phyloP scores from a whole-genome alignment of 2,888 invertebrate species.

The Eurytoma californica region DNA sequence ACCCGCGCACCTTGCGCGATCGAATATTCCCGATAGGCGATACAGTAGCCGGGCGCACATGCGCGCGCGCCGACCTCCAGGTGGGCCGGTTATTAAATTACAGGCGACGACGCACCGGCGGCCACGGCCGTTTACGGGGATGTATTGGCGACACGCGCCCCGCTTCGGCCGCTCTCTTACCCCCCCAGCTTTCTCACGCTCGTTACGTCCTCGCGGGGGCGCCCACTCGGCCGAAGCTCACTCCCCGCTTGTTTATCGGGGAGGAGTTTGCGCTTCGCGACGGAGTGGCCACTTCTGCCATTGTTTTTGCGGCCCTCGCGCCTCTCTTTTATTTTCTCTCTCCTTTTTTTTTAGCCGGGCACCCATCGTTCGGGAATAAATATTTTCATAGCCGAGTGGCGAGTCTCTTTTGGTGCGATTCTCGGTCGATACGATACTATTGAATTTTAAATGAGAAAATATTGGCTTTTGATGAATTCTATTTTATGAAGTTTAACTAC shows the following conservation, averaged over 20 bases:
- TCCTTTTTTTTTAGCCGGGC: background rate
- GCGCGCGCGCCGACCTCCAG: background rate
- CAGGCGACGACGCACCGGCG: background rate
- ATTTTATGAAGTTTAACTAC: too few species aligned
- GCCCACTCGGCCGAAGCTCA: conserved; percentile 46
- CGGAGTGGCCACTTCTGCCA: conserved; percentile 40
- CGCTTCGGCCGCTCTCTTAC: conserved; percentile 2
- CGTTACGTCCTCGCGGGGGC: conserved; percentile 42
- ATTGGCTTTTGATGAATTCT: too few species aligned
- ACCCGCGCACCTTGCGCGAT: conserved; percentile 1
- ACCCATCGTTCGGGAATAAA: background rate
- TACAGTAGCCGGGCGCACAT: background rate
- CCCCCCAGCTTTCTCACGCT: conserved; percentile 51
- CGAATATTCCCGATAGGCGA: conserved; percentile 15
- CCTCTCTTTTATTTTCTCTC: background rate
- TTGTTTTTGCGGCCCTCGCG: conserved; percentile 31
- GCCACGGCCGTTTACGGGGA: background rate
- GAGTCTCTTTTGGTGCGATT: background rate
- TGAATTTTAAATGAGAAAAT: background rate
- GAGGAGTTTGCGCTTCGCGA: background rate
- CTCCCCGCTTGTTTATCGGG: conserved; percentile 42
- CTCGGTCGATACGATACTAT: background rate
- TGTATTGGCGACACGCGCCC: background rate
- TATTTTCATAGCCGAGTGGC: conserved; percentile 6
- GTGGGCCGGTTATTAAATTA: conserved; percentile 20